A percentile compares a stretch with the other conserved stretches of the same genome.
Evolutionary conservation across 2,888 invertebrate species (phyloP).

Genomic region (Stomorhina lunata): DNA sequence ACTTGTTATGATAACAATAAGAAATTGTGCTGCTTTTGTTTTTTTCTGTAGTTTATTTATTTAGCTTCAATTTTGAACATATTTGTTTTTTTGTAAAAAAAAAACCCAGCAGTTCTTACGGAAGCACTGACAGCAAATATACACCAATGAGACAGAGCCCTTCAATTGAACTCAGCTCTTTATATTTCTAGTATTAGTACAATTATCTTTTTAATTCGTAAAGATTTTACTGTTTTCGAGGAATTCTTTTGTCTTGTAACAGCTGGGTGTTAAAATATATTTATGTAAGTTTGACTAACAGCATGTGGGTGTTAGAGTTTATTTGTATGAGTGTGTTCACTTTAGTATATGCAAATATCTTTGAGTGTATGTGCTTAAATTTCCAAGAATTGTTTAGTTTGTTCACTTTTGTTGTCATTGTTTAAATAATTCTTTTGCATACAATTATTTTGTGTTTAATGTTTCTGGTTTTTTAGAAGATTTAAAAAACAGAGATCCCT

Average conservation of each 20-base stretch:
- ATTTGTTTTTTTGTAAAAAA: background rate
- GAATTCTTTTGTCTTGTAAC: no score
- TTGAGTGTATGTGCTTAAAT: background rate
- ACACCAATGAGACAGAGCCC: no score
- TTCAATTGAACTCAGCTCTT: no score
- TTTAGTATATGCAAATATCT: background rate
- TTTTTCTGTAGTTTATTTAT: constrained; percentile 5
- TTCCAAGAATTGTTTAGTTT: background rate
- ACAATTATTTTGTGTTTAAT: constrained; percentile 17
- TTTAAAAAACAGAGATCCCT: background rate
- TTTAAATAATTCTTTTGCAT: constrained; percentile 31
- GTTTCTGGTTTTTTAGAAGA: constrained; percentile 10
- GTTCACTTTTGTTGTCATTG: constrained; percentile 6
- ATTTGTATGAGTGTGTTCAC: background rate
- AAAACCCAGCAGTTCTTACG: no score
- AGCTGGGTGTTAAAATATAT: background rate
- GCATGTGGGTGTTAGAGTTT: background rate
- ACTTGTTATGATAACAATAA: constrained; percentile 24
- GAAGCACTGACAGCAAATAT: no score
- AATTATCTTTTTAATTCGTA: no score
- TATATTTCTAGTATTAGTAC: no score
- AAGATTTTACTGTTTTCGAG: no score
- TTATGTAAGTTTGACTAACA: background rate
- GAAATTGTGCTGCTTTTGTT: constrained; percentile 33
- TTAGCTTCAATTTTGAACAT: background rate